Evolutionary conservation across 2,797 vertebrate species (phyloP), one percentile per base, ranked within the genome.

Genomic region (Diglossa cyanea): DNA sequence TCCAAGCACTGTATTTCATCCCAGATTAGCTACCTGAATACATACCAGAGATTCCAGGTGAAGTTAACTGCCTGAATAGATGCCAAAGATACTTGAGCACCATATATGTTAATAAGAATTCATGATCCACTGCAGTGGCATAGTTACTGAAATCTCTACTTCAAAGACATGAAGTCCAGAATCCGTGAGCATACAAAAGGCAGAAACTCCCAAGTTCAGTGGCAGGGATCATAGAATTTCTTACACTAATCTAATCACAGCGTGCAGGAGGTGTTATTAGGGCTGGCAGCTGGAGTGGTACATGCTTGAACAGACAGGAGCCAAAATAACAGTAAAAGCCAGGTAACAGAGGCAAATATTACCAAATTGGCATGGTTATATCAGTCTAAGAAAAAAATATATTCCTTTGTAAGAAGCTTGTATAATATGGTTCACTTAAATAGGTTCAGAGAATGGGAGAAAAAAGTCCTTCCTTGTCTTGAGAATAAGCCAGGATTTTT

Each of bases 81-180:
- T 77, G 17, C 23, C 28, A 44, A 39, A 65, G 67, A 12, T 91
- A 28, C 42, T 62, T 72, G 13, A 77, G 57, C 6, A 2, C 24
- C 23, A 1, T 7, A 2, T 7, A 8, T 2, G 1, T 58, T 71
- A 73, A 31, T 37, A 70, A 13, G 44, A 37, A 7, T 19, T 60
- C 0, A 0, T n/a, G 26, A 42, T 77, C n/a, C 11, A 2, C 35
- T 82, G 10, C 28, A 33, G n/a, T 77, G 37, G 55, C 47, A n/a
- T 14, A 7, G 20, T 54, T 45, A 2, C 18, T 63, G 50, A 35
- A 47, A 30, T 13, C 10, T 84, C 26, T 65, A 0, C 30, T 37
- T 74, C 18, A 75, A 10, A 75, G 51, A 7, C 40, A 54, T 17
- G 23, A 57, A 25, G 33, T 35, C 17, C 23, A 25, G 33, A 35